Percentiles rank a stretch among this genome's conserved stretches.
Evolutionary conservation across 2,888 invertebrate genomes (phyloP).

Genomic region (Noctua pronuba): DNA sequence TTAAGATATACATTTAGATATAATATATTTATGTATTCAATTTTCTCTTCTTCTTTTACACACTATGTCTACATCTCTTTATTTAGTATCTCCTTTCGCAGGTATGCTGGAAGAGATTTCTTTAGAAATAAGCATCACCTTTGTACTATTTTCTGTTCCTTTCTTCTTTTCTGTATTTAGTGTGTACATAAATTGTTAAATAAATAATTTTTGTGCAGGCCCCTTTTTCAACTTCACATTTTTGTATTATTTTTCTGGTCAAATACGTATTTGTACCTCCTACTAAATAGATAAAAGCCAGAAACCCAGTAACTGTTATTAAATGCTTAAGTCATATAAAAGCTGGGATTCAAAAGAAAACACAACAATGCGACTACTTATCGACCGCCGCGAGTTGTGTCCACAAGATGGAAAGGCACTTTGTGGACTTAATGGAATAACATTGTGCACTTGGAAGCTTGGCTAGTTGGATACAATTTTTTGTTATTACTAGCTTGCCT

Average conservation of each 20-base stretch:
- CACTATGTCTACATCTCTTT: too few relatives aligned
- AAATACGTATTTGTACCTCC: neutral
- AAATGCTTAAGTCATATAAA: conserved; percentile 17
- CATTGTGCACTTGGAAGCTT: conserved; percentile 19
- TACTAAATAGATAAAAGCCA: neutral
- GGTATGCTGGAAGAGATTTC: too few relatives aligned
- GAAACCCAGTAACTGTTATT: conserved; percentile 2
- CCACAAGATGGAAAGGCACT: conserved; percentile 43
- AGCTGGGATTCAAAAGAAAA: conserved; percentile 36
- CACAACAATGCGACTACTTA: conserved; percentile 46
- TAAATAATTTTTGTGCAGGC: neutral
- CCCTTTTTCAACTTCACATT: neutral
- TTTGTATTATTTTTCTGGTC: neutral
- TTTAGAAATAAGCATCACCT: too few relatives aligned
- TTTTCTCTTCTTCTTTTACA: too few relatives aligned
- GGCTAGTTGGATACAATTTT: neutral
- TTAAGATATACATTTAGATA: too few relatives aligned
- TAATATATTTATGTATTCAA: too few relatives aligned
- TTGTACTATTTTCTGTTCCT: too few relatives aligned
- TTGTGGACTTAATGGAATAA: conserved; percentile 27
- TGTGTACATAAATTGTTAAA: too few relatives aligned
- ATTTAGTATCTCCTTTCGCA: too few relatives aligned
- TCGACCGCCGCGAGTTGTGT: conserved; percentile 42
- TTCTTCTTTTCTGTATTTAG: too few relatives aligned
- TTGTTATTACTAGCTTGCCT: neutral